A percentile compares a stretch with the other conserved stretches of the same genome.
These are phyloP conservation scores for Protophormia terraenovae DNA, from an alignment of 2,888 invertebrate species.

Conservation along the genomic window DNA sequence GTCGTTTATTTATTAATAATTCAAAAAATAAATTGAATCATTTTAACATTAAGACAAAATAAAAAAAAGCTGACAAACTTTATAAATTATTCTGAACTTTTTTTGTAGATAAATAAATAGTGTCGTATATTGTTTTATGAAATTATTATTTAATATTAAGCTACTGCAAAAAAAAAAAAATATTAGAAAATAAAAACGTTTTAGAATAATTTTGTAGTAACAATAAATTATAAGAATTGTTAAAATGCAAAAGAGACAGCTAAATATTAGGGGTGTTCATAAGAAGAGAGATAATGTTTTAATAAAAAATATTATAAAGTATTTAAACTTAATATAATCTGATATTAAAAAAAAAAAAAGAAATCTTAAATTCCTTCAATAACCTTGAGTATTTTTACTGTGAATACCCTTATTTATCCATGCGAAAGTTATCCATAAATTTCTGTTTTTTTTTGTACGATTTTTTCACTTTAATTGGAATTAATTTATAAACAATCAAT, in stretches of 20 bases:
- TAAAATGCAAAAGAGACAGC: neutral
- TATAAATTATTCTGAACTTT: neutral
- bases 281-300: neutral
- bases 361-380: too few relatives aligned
- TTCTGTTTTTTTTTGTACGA: neutral
- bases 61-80: neutral
- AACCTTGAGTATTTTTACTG: neutral
- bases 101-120: neutral
- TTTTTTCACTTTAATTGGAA: neutral
- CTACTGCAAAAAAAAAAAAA: neutral
- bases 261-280: neutral
- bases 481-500: conserved; percentile 12
- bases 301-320: too few relatives aligned
- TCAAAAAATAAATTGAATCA: neutral
- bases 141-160: neutral
- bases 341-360: too few relatives aligned
- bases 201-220: neutral
- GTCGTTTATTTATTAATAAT: too few relatives aligned
- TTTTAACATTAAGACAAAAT: neutral
- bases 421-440: conserved; percentile 9
- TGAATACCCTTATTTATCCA: neutral
- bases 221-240: neutral
- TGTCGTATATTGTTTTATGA: neutral
- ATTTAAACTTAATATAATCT: too few relatives aligned
- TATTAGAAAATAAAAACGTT: neutral